Percentiles rank a stretch among this genome's conserved stretches.
phyloP scores from a whole-genome alignment of 92 coral and sea anemone genomes.

The Metridium senile region DNA sequence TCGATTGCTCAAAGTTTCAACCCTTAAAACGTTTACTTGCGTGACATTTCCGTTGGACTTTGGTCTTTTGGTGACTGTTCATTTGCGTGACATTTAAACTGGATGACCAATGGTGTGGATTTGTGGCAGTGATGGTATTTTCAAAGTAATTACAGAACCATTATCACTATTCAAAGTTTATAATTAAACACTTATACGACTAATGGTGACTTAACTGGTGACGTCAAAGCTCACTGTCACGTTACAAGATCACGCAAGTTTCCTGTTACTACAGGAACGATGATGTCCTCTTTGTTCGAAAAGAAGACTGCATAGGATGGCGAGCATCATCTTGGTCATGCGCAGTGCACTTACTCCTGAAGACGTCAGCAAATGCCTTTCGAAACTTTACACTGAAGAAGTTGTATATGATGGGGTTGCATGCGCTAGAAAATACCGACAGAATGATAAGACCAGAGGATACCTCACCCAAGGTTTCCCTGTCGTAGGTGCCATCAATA shows the following conservation, averaged over 20 bases:
- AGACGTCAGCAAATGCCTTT: constrained; percentile 73
- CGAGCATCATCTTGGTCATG: background rate
- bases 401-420: constrained; percentile 93
- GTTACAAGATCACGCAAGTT: background rate
- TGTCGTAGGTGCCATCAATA: background rate
- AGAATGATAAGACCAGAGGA: constrained; percentile 40
- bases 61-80: too few relatives aligned
- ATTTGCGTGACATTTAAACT: constrained; percentile 1
- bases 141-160: too few relatives aligned
- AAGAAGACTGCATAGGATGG: background rate
- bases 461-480: background rate
- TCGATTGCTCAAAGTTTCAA: too few relatives aligned
- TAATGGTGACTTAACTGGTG: too few relatives aligned
- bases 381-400: constrained; percentile 93
- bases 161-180: too few relatives aligned
- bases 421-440: constrained; percentile 69
- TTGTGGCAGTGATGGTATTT: too few relatives aligned
- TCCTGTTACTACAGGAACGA: background rate
- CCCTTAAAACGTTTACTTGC: too few relatives aligned
- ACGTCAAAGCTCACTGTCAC: too few relatives aligned
- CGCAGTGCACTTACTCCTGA: constrained; percentile 55
- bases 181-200: too few relatives aligned
- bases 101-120: background rate
- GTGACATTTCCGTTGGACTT: too few relatives aligned
- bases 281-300: background rate